A percentile compares a stretch with the other conserved stretches of the same genome.
Conservation (phyloP, 2,888 invertebrate species). For the Steromphala cineraria region DNA sequence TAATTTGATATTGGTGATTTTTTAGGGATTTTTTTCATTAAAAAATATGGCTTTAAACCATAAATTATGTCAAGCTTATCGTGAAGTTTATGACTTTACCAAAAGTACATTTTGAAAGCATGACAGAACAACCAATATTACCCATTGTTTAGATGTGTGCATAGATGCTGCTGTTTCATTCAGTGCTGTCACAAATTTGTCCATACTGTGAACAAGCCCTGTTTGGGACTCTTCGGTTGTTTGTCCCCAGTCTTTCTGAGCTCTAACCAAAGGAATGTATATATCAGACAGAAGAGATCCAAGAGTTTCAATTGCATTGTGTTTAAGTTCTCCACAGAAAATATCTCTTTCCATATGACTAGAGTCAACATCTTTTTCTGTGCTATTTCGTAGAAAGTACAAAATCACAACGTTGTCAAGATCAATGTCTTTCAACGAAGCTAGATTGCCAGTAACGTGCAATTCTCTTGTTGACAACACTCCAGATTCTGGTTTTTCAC, state of each 20-base stretch:
- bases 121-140: conserved; percentile 34
- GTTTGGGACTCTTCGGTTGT: conserved; percentile 70
- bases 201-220: conserved; percentile 69
- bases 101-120: too few species aligned
- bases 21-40: too few species aligned
- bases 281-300: conserved; percentile 71
- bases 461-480: conserved; percentile 62
- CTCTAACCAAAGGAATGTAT: conserved; percentile 71
- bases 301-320: conserved; percentile 70
- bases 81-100: too few species aligned
- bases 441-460: conserved; percentile 68
- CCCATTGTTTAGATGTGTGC: conserved; percentile 69
- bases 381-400: conserved; percentile 71
- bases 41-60: too few species aligned
- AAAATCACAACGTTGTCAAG: conserved; percentile 68
- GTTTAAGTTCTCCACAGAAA: conserved; percentile 74
- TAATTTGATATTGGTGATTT: too few species aligned
- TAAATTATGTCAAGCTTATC: too few species aligned
- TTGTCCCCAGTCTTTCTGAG: conserved; percentile 73
- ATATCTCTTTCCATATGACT: conserved; percentile 71
- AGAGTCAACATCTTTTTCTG: conserved; percentile 71
- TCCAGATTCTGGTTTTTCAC: conserved; percentile 66
- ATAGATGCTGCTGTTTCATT: conserved; percentile 70
- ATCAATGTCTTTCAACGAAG: conserved; percentile 67
- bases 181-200: conserved; percentile 68